Evolutionary conservation across 2,888 invertebrate species (phyloP).

Genomic region (Esperia sulphurella): DNA sequence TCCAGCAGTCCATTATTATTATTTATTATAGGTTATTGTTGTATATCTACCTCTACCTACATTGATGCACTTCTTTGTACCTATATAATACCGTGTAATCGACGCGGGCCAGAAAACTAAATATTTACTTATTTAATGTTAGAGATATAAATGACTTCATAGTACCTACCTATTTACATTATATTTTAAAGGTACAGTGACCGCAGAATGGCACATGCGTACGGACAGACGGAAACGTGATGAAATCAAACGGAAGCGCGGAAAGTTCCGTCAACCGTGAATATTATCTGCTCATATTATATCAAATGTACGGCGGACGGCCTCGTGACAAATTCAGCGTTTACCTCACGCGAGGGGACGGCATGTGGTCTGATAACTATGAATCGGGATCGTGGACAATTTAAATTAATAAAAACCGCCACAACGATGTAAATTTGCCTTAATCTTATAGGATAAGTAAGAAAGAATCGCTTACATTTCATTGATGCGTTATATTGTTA

Average conservation of each 20-base stretch:
- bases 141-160: neutral
- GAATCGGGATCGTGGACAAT: neutral
- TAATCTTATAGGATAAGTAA: too few species aligned
- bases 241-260: slow-evolving; percentile 64
- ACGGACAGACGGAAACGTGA: slow-evolving; percentile 49
- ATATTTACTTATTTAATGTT: too few species aligned
- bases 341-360: neutral
- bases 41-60: too few species aligned
- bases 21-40: too few species aligned
- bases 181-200: slow-evolving; percentile 24
- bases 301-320: slow-evolving; percentile 7
- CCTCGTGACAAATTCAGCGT: slow-evolving; percentile 10
- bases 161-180: neutral
- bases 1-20: too few species aligned
- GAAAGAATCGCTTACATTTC: too few species aligned
- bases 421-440: too few species aligned
- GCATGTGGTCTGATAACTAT: too few species aligned
- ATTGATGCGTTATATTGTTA: too few species aligned
- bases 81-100: too few species aligned
- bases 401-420: too few species aligned
- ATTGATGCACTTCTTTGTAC: too few species aligned
- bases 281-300: slow-evolving; percentile 22
- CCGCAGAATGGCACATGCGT: slow-evolving; percentile 16
- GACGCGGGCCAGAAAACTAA: neutral
- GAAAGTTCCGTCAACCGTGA: slow-evolving; percentile 50